A percentile compares a stretch with the other conserved stretches of the same genome.
Conservation (phyloP, 2,888 invertebrate species). For the Galerucella pusilla region DNA sequence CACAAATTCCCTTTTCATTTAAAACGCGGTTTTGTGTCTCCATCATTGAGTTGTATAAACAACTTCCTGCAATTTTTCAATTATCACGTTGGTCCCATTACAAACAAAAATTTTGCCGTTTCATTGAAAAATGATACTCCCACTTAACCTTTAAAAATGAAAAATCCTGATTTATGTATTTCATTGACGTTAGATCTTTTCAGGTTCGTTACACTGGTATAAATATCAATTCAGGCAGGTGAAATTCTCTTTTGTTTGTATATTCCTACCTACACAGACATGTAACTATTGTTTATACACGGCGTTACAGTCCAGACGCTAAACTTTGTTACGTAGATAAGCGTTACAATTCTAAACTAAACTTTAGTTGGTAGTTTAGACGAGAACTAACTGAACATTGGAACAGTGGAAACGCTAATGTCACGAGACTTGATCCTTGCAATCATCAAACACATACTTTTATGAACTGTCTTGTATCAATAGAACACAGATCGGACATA, state of each 20-base stretch:
- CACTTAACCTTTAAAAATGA: not conserved
- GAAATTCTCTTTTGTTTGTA: constrained; percentile 7
- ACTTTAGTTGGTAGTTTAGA: not conserved
- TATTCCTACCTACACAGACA: constrained; percentile 1
- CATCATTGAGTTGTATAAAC: too few species aligned
- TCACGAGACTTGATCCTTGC: too few species aligned
- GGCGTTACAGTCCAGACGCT: not conserved
- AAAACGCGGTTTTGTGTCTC: too few species aligned
- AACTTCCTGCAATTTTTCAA: too few species aligned
- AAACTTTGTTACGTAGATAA: not conserved
- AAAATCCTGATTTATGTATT: not conserved
- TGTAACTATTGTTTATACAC: not conserved
- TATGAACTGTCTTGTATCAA: too few species aligned
- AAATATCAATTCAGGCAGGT: not conserved
- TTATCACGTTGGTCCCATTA: too few species aligned
- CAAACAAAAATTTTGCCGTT: not conserved
- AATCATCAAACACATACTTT: too few species aligned
- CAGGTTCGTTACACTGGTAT: not conserved
- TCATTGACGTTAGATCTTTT: constrained; percentile 4
- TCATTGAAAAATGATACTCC: not conserved
- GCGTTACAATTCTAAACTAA: too few species aligned
- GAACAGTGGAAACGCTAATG: too few species aligned
- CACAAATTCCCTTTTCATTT: not conserved
- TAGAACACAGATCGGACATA: too few species aligned
- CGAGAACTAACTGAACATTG: not conserved